A percentile compares a stretch with the other conserved stretches of the same genome.
phyloP scores from a whole-genome alignment of 2,797 vertebrate species.

The Protosalanx chinensis region DNA sequence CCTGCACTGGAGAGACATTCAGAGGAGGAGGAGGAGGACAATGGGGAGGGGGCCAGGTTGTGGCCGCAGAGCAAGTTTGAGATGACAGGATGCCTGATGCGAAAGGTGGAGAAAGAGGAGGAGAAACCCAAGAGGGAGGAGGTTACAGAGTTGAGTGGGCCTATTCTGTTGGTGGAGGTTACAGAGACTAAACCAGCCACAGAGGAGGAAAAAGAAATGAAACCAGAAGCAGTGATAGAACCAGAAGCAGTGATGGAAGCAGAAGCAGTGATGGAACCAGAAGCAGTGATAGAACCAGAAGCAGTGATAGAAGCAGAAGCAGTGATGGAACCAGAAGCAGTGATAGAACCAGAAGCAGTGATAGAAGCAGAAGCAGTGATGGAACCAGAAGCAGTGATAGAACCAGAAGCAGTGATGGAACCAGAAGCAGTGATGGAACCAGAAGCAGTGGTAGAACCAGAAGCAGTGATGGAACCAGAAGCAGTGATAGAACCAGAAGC shows the following conservation, averaged over 20 bases:
- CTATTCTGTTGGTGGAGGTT: slow-evolving; percentile 14
- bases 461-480: not conserved
- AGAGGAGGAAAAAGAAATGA: slow-evolving; percentile 33
- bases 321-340: no score
- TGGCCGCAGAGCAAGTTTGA: slow-evolving; percentile 73
- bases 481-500: not conserved
- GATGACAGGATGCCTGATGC: slow-evolving; percentile 68
- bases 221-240: slow-evolving; percentile 18
- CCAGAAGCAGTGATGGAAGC: not conserved
- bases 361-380: slow-evolving; percentile 48
- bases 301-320: not conserved
- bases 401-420: slow-evolving; percentile 45
- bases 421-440: slow-evolving; percentile 23
- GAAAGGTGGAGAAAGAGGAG: slow-evolving; percentile 44
- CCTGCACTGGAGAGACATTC: slow-evolving; percentile 55
- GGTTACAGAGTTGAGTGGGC: slow-evolving; percentile 7
- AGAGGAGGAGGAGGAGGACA: slow-evolving; percentile 45
- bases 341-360: no score
- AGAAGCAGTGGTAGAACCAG: slow-evolving; percentile 38
- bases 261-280: not conserved
- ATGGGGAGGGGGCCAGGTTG: slow-evolving; percentile 51
- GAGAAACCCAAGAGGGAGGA: slow-evolving; percentile 36
- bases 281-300: not conserved
- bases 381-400: slow-evolving; percentile 15
- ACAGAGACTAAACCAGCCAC: slow-evolving; percentile 26